Percentiles rank a stretch among this genome's conserved stretches.
Conservation (phyloP, 2,113 vertebrate genomes). For the Amazona vittata region DNA sequence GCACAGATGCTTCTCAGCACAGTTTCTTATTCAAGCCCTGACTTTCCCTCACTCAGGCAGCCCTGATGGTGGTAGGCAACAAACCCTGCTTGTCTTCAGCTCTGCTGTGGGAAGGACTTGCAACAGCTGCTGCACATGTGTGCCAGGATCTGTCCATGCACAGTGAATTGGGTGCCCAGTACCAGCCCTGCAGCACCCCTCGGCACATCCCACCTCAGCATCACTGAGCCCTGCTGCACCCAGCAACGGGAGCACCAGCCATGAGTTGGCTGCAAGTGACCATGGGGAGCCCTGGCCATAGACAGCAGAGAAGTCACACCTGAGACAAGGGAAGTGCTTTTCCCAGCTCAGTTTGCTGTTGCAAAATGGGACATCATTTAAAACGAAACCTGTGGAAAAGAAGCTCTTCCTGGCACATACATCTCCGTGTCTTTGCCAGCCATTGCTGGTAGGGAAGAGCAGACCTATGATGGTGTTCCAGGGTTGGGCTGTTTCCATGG, state of each 20-base stretch:
- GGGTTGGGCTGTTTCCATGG: neutral
- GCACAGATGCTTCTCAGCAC: neutral
- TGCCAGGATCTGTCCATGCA: neutral
- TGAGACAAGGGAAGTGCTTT: neutral
- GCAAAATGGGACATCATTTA: neutral
- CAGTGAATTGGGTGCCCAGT: neutral
- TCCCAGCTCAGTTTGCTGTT: neutral
- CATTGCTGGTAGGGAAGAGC: neutral
- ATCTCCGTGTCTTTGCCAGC: neutral
- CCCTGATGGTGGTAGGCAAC: neutral
- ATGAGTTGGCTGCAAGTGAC: rapidly evolving
- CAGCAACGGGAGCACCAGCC: neutral
- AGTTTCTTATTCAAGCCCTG: neutral
- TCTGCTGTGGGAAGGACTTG: neutral
- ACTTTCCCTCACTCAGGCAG: neutral
- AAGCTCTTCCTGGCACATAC: neutral
- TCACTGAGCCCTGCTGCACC: neutral
- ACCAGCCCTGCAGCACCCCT: neutral
- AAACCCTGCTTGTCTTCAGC: neutral
- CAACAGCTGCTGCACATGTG: rapidly evolving
- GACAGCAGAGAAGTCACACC: neutral
- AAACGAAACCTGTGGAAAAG: neutral
- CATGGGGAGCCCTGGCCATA: neutral
- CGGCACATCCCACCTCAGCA: neutral
- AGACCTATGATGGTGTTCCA: neutral